Evolutionary conservation across 1,140 invertebrate species (phyloP).

Genomic region (Drosophila arawakana): DNA sequence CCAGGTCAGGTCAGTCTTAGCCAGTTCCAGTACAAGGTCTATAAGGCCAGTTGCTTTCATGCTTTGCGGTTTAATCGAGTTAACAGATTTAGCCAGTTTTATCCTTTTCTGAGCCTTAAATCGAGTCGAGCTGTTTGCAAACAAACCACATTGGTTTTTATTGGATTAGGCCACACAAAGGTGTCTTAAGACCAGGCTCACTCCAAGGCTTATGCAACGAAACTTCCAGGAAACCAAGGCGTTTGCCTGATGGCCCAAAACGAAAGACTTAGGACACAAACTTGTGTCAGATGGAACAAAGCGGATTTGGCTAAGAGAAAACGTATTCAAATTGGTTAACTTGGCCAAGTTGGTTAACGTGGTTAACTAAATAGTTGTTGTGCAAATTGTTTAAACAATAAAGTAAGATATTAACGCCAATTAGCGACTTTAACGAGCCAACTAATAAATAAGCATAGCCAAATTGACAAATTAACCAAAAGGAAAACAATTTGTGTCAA

Average conservation of each 20-base stretch:
- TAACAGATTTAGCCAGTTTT: slow-evolving; percentile 66
- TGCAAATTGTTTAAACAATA: slow-evolving; percentile 53
- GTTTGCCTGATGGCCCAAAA: slow-evolving; percentile 8
- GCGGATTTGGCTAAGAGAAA: slow-evolving; percentile 36
- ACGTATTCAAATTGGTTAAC: background rate
- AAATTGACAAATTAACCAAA: slow-evolving; percentile 74
- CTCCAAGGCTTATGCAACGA: slow-evolving; percentile 45
- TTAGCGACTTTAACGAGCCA: slow-evolving; percentile 61
- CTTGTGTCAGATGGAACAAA: slow-evolving; percentile 40
- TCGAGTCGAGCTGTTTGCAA: slow-evolving; percentile 62
- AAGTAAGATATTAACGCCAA: slow-evolving; percentile 77
- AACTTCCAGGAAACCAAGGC: slow-evolving; percentile 61
- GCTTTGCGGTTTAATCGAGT: slow-evolving; percentile 81
- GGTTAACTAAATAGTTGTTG: background rate
- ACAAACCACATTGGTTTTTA: slow-evolving; percentile 63
- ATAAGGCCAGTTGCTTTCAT: slow-evolving; percentile 42
- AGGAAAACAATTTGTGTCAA: slow-evolving; percentile 36
- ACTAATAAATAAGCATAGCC: slow-evolving; percentile 49
- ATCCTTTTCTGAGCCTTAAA: slow-evolving; percentile 27
- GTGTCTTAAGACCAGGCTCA: slow-evolving; percentile 60
- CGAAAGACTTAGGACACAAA: slow-evolving; percentile 71
- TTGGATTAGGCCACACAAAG: slow-evolving; percentile 76
- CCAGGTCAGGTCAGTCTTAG: slow-evolving; percentile 2
- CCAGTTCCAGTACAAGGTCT: background rate
- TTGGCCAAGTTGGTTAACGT: background rate